Evolutionary conservation across 2,113 vertebrate species (phyloP).

Genomic region (Nothocercus julius): DNA sequence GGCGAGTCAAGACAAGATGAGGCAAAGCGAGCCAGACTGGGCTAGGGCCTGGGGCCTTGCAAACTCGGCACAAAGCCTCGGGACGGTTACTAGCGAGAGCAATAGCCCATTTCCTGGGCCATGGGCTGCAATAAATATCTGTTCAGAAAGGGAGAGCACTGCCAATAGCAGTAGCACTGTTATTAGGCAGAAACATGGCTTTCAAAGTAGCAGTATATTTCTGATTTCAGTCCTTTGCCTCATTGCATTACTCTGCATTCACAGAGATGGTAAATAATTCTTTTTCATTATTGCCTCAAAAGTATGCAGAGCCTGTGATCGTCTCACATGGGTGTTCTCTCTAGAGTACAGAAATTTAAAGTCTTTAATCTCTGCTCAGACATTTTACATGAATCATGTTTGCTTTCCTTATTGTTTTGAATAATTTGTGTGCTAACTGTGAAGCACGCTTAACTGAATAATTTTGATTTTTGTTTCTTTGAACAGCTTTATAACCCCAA

Average conservation of each 20-base stretch:
- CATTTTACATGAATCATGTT: background rate
- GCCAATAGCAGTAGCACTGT: background rate
- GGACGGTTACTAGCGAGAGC: background rate
- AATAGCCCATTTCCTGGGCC: background rate
- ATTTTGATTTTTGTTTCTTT: background rate
- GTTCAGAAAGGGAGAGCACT: background rate
- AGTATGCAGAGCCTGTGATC: constrained; percentile 19
- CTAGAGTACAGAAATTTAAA: background rate
- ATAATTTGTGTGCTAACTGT: background rate
- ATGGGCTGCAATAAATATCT: background rate
- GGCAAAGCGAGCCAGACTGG: background rate
- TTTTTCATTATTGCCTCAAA: background rate
- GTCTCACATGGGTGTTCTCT: background rate
- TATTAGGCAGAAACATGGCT: background rate
- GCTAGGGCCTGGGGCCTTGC: rapidly evolving
- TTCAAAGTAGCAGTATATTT: background rate
- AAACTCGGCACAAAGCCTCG: background rate
- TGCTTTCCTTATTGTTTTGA: background rate
- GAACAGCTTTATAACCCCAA: background rate
- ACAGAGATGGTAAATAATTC: background rate
- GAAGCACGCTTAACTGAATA: background rate
- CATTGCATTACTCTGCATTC: background rate
- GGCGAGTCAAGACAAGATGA: background rate
- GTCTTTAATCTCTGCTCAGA: background rate
- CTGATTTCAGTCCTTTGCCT: constrained; percentile 1